Conservation (phyloP, 2,113 vertebrate species). For the Nycticorax nycticorax region DNA sequence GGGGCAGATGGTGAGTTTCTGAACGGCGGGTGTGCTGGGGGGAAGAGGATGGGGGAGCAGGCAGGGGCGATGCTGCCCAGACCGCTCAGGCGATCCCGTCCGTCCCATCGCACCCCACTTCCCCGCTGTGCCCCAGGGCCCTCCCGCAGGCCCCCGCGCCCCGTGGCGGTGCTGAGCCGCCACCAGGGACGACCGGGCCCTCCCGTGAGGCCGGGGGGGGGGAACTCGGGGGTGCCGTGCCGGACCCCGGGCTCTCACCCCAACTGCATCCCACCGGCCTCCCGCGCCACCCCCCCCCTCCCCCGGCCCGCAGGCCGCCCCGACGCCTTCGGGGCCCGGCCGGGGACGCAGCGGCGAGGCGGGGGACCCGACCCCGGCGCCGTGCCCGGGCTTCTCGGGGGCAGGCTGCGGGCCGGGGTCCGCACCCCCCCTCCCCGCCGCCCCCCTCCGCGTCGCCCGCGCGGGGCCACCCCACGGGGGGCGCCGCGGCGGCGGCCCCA, state of each 20-base stretch:
- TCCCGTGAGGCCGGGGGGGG: too few relatives aligned
- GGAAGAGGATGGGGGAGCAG: rapidly evolving
- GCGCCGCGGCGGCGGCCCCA: not conserved
- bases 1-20: rapidly evolving
- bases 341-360: not conserved
- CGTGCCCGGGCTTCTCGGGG: not conserved
- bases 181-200: not conserved
- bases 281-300: not conserved
- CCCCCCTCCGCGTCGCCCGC: not conserved
- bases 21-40: rapidly evolving
- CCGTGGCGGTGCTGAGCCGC: not conserved
- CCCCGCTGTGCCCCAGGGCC: not conserved
- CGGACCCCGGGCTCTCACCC: not conserved
- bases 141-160: not conserved
- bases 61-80: not conserved
- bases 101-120: too few relatives aligned
- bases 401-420: not conserved
- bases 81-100: not conserved
- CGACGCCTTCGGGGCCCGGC: not conserved
- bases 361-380: not conserved
- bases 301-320: too few relatives aligned
- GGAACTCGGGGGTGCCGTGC: too few relatives aligned
- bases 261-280: not conserved
- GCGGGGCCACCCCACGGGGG: not conserved
- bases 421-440: not conserved